phyloP scores from a whole-genome alignment of 1,140 invertebrate genomes.

The Pinna nobilis region DNA sequence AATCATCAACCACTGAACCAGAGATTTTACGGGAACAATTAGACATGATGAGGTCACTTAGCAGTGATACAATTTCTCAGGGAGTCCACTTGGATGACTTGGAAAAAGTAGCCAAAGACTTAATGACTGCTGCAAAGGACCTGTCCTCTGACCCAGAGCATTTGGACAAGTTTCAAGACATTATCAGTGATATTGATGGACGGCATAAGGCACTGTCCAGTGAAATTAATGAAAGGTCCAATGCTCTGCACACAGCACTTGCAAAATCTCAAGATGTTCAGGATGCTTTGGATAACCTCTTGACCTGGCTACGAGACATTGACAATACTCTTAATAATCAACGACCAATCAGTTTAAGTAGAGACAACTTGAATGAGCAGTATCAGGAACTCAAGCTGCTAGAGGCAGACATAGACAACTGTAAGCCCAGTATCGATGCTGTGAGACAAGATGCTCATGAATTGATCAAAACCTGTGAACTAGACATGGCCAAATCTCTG shows the following conservation, averaged over 20 bases:
- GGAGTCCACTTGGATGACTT: conserved; percentile 87
- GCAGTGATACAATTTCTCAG: conserved; percentile 91
- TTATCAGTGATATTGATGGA: conserved; percentile 85
- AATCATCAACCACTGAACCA: conserved; percentile 89
- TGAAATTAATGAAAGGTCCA: conserved; percentile 66
- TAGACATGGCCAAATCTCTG: conserved; percentile 90
- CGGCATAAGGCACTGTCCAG: conserved; percentile 82
- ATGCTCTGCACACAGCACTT: conserved; percentile 82
- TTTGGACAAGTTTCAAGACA: conserved; percentile 84
- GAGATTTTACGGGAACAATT: conserved; percentile 91
- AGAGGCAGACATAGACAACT: conserved; percentile 88
- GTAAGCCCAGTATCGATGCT: conserved; percentile 88
- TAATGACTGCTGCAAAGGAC: conserved; percentile 81
- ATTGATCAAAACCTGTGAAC: conserved; percentile 87
- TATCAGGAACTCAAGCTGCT: conserved; percentile 87
- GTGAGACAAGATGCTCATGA: conserved; percentile 87
- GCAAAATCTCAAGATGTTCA: conserved; percentile 96
- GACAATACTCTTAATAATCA: conserved; percentile 84
- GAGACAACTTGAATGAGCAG: conserved; percentile 93
- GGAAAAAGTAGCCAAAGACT: conserved; percentile 60
- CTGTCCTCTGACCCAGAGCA: conserved; percentile 85
- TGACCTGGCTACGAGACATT: conserved; percentile 88
- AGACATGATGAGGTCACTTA: conserved; percentile 86
- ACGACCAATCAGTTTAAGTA: conserved; percentile 89
- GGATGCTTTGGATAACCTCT: conserved; percentile 90